These are phyloP conservation scores for Calidris pygmaea DNA, from an alignment of 2,113 vertebrate species.

Conservation along the genomic window DNA sequence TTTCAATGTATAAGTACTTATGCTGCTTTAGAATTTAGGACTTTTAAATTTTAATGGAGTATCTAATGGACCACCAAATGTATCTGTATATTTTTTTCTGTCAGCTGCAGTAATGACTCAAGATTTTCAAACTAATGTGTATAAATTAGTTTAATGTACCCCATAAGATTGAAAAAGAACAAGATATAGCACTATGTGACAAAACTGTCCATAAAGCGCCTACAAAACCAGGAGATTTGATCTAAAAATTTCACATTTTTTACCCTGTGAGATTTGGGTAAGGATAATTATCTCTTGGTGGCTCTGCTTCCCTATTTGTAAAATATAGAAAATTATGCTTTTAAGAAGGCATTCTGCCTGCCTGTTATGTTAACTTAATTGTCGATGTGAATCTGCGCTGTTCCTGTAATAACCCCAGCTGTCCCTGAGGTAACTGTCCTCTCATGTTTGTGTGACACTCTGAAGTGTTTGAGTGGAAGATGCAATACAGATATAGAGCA, in stretches of 20 bases:
- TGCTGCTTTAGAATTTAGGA: not conserved
- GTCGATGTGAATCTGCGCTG: fast-evolving
- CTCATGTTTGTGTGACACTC: not conserved
- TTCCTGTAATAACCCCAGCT: not conserved
- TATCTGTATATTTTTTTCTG: not conserved
- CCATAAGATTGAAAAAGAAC: not conserved
- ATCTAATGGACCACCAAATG: not conserved
- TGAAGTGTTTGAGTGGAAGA: not conserved
- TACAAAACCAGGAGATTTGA: not conserved
- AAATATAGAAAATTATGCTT: not conserved
- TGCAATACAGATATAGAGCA: not conserved
- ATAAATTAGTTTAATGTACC: not conserved
- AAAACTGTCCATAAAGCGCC: not conserved
- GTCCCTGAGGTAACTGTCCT: fast-evolving
- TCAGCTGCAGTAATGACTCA: not conserved
- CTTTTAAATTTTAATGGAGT: not conserved
- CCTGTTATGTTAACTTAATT: fast-evolving
- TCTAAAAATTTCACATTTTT: not conserved
- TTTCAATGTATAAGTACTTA: not conserved
- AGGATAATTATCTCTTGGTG: not conserved
- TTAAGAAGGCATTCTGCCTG: not conserved
- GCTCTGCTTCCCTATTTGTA: not conserved
- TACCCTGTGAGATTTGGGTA: not conserved
- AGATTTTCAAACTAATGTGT: not conserved
- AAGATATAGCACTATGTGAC: not conserved